Evolutionary conservation across 2,113 vertebrate species (phyloP).

Genomic region (Tenrec ecaudatus): DNA sequence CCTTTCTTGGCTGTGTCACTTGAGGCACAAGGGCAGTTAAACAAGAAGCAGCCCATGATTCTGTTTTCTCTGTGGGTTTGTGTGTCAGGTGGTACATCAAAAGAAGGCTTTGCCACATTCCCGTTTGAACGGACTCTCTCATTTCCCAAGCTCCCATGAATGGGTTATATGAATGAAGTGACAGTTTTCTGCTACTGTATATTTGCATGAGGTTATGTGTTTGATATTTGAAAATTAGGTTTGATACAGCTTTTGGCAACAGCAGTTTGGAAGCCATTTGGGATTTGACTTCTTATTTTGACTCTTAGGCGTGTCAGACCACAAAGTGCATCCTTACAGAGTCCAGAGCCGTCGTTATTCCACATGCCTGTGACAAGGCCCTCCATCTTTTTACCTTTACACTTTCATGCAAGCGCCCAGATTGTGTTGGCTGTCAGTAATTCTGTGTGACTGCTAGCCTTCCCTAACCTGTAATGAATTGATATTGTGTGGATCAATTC

Average conservation of each 20-base stretch:
- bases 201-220: neutral
- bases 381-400: neutral
- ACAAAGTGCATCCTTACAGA: neutral
- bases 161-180: neutral
- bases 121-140: slow-evolving; percentile 6
- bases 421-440: neutral
- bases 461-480: slow-evolving; percentile 3
- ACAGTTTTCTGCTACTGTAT: neutral
- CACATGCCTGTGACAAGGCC: neutral
- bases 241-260: neutral
- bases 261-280: neutral
- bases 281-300: slow-evolving; percentile 16
- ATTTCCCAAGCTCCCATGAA: neutral
- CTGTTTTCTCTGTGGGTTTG: neutral
- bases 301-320: neutral
- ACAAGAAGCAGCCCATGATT: no score
- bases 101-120: neutral
- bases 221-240: neutral
- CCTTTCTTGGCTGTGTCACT: no score
- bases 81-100: neutral
- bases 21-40: no score
- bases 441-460: neutral
- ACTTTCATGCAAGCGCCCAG: neutral
- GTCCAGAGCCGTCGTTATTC: neutral
- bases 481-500: neutral